These are phyloP conservation scores for rabbit (Oryctolagus cuniculus) DNA, from an alignment of 2,113 vertebrate genomes.

Conservation along the genomic window mOryCun1.1 NC_091440.1:20370501-20371000, in stretches of 20 bases:
- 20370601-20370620: neutral
- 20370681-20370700: neutral
- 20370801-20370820: neutral
- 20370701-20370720: neutral
- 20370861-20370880: neutral
- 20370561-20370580: slow-evolving; percentile 1
- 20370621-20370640: neutral
- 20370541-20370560: no score
- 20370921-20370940: neutral
- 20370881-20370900: neutral
- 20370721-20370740: neutral
- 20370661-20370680: neutral
- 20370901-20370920: slow-evolving; percentile 29
- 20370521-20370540: no score
- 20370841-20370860: neutral
- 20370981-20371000: neutral
- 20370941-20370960: neutral
- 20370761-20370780: neutral
- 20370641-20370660: neutral
- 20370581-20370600: neutral
- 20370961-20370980: neutral
- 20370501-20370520: no score
- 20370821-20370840: neutral
- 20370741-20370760: neutral
- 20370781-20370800: neutral